Evolutionary conservation across 2,113 vertebrate species (phyloP), one percentile per base, ranked within the genome.

Genomic region (Martes martes): DNA sequence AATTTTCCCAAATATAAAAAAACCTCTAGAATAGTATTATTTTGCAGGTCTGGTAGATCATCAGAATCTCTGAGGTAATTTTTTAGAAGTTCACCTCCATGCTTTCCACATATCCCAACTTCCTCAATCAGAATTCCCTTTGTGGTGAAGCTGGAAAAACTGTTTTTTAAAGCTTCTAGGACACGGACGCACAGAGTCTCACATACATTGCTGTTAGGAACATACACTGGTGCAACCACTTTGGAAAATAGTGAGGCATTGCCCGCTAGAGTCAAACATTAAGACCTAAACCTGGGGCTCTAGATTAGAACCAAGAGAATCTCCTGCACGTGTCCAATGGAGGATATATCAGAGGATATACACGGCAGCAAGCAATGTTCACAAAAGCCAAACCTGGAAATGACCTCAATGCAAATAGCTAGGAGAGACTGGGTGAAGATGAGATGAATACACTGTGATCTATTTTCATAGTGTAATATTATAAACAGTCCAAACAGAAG

Each of bases 401-500:
- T 9, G 11, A 65, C 82, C 81, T 47, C 65, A 42, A 59, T 59
- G 28, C 45, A 87, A 95, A 47, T 73, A 61, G 82, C 33, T 31
- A 85, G 42, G 14, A 78, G 14, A 63, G n/a, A 21, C 50, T 26
- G 36, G 28, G 82, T 36, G 16, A 84, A 74, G 19, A 63, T 3
- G 47, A 23, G 8, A 28, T 61, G 21, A 59, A 96, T n/a, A 91
- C 45, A 81, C 28, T 39, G 3, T 8, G 10, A 39, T 50, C 26
- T 28, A 39, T 33, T 94, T 96, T 82, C 55, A 90, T 6, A 90
- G 26, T 67, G 10, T 19, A 78, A 16, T 69, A 82, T 19, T 78
- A 91, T 19, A 83, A 88, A 33, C 26, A 86, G 10, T 86, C 80
- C 90, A 85, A 91, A 74, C 19, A n/a, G 92, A 92, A 95, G 52